Percentiles rank a stretch among this genome's conserved stretches.
Conservation (phyloP, 2,888 invertebrate genomes). For the Caenorhabditis zanzibari region DNA sequence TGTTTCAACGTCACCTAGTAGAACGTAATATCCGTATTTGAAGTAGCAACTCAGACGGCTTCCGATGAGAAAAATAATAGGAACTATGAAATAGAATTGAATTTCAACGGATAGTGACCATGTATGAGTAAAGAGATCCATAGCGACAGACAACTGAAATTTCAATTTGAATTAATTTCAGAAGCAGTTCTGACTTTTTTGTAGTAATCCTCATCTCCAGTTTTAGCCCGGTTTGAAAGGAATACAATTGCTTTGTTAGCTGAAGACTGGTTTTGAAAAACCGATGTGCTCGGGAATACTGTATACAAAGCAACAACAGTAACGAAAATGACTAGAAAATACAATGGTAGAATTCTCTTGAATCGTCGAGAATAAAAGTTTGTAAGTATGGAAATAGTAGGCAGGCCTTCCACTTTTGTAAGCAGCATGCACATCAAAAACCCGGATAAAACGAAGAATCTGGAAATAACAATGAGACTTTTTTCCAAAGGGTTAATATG, state of each 20-base stretch:
- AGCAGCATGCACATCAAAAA: slow-evolving; percentile 57
- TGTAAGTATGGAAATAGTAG: neutral
- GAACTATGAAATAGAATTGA: slow-evolving; percentile 71
- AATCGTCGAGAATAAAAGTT: slow-evolving; percentile 44
- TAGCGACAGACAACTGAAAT: slow-evolving; percentile 1
- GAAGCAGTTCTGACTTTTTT: neutral
- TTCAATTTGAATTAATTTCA: neutral
- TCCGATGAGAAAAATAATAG: slow-evolving; percentile 55
- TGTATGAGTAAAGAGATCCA: slow-evolving; percentile 49
- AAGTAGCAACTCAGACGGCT: neutral
- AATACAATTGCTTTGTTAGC: slow-evolving; percentile 36
- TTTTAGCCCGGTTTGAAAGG: slow-evolving; percentile 33
- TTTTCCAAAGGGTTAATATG: too few relatives aligned
- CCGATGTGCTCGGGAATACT: slow-evolving; percentile 5
- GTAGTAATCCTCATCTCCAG: slow-evolving; percentile 48
- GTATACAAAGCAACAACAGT: slow-evolving; percentile 35
- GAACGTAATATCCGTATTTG: slow-evolving; percentile 17
- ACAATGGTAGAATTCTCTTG: slow-evolving; percentile 49
- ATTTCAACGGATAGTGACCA: slow-evolving; percentile 73
- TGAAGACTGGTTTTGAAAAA: slow-evolving; percentile 24
- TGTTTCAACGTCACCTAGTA: slow-evolving; percentile 9
- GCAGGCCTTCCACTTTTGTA: neutral
- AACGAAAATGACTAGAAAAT: slow-evolving; percentile 25
- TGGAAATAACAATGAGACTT: slow-evolving; percentile 27
- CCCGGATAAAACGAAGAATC: slow-evolving; percentile 53